Evolutionary conservation across 2,797 vertebrate genomes (phyloP), one percentile per base, ranked within the genome.

Genomic region (Labeo calbasu): DNA sequence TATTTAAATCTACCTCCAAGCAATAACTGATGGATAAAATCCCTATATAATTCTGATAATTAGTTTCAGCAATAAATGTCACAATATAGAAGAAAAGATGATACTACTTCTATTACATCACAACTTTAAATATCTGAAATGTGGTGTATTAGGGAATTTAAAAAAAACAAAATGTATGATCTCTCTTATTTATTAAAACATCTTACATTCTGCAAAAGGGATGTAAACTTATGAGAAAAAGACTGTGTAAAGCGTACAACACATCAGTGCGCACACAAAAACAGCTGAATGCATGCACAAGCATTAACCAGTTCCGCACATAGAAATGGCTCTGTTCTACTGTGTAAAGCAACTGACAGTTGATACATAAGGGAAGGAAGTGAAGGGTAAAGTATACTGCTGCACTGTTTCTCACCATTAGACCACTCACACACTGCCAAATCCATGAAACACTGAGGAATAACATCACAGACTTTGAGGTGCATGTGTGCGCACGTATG

Each of bases 321-420:
- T 43, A 77, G 55, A 77, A 77, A 77, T n/a, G 1, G n/a, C n/a
- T 61, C 75, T 46, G 21, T 46, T 70, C 25, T 50, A 17, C 23
- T 10, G 69, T 55, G 72, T 57, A 57, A 40, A 12, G 12, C 73
- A 76, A 57, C 53, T 46, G 55, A 59, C 53, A 57, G 51, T 55
- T 17, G 1, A 53, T 11, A 32, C 19, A 48, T 13, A n/a, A 46
- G 19, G 21, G 21, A n/a, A 19, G 59, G 71, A 53, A 53, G 48
- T 69, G n/a, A 69, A 80, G 13, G 55, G 70, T 63, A 53, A 65
- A 53, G 40, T 43, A 82, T 48, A 36, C 81, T 66, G 15, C 46
- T 75, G 70, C 21, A 65, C 70, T 53, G 10, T 82, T 65, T 25
- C 8, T 63, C 59, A 61, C 40, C 68, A 65, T 75, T 76, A 66